Conservation (phyloP, 2,113 vertebrate species). For the Puffinus mauretanicus region DNA sequence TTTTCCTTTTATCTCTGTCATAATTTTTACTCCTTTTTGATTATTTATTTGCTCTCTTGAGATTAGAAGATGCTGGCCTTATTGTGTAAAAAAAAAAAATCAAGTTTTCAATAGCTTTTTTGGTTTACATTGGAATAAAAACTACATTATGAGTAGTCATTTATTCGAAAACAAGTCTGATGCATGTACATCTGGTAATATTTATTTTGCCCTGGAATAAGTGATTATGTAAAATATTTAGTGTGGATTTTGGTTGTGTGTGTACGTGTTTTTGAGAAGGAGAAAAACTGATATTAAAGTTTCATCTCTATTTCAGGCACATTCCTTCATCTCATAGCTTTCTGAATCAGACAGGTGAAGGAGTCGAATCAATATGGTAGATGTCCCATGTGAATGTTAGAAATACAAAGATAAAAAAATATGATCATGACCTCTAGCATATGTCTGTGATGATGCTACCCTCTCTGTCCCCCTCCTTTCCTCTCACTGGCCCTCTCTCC, state of each 20-base stretch:
- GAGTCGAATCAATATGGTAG: not conserved
- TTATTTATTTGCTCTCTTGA: not conserved
- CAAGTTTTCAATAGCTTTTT: not conserved
- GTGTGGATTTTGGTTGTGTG: not conserved
- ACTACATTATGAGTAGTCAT: not conserved
- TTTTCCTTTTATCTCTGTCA: not conserved
- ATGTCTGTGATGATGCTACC: not conserved
- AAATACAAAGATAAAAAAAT: not conserved
- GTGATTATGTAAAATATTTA: not conserved
- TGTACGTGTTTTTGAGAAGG: not conserved
- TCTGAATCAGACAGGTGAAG: not conserved
- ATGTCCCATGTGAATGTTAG: not conserved
- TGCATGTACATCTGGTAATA: not conserved
- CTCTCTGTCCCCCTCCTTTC: not conserved
- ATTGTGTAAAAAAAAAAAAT: not conserved
- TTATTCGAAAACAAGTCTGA: not conserved
- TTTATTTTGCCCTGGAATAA: not conserved
- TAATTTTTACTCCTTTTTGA: not conserved
- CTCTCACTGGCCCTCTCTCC: not conserved
- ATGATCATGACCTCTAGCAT: not conserved
- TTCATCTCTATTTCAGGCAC: not conserved
- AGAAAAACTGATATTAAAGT: not conserved
- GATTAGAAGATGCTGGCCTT: not conserved
- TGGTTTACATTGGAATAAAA: not conserved
- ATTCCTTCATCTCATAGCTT: not conserved